Evolutionary conservation across 2,888 invertebrate species (phyloP).

Genomic region (Melinopterus prodromus): DNA sequence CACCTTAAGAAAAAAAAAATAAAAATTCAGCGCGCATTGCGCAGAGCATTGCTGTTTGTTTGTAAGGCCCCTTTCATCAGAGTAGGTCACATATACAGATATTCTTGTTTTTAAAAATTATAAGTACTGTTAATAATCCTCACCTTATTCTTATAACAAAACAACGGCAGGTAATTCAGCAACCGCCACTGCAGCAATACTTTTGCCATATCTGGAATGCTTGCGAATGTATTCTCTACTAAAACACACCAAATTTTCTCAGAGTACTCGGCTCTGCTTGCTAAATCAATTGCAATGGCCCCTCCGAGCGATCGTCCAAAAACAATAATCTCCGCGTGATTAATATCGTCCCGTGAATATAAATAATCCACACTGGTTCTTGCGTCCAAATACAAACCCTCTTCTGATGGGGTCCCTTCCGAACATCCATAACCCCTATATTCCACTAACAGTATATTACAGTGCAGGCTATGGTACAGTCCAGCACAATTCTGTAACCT

Average conservation of each 20-base stretch:
- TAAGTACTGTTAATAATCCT: slow-evolving; percentile 31
- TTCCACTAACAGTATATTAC: slow-evolving; percentile 92
- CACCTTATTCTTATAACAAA: slow-evolving; percentile 94
- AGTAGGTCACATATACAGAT: not conserved
- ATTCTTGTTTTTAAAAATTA: not conserved
- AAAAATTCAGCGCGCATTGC: too few species aligned
- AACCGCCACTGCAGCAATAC: slow-evolving; percentile 79
- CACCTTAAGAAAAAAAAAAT: too few species aligned
- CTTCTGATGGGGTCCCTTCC: slow-evolving; percentile 86
- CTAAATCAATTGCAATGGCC: slow-evolving; percentile 89
- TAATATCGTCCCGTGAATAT: slow-evolving; percentile 81
- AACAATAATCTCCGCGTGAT: slow-evolving; percentile 83
- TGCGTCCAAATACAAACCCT: slow-evolving; percentile 88
- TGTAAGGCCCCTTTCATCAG: too few species aligned
- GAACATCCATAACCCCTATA: slow-evolving; percentile 95
- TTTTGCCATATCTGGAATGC: slow-evolving; percentile 91
- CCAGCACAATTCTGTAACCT: slow-evolving; percentile 88
- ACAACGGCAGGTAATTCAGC: slow-evolving; percentile 78
- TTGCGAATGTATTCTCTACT: slow-evolving; percentile 95
- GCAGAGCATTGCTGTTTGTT: too few species aligned
- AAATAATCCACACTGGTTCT: slow-evolving; percentile 88
- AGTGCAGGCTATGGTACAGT: slow-evolving; percentile 80
- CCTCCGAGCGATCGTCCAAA: slow-evolving; percentile 94
- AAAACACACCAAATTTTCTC: slow-evolving; percentile 86
- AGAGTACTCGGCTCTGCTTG: slow-evolving; percentile 77